Evolutionary conservation across 2,797 vertebrate species (phyloP).

Genomic region (Oophaga sylvatica): DNA sequence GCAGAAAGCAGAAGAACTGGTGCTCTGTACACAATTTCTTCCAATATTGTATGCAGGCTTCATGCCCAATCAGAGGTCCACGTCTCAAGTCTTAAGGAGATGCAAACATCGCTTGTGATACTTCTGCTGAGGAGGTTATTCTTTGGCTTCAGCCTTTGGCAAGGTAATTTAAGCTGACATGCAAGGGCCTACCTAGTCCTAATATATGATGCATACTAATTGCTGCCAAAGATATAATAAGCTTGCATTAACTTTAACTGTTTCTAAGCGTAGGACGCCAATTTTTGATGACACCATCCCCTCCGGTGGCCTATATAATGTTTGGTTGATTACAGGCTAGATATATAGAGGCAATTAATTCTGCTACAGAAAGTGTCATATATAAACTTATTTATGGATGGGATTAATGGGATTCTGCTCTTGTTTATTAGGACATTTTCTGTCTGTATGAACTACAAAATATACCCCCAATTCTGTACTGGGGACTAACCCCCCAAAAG

Average conservation of each 20-base stretch:
- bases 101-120: conserved; percentile 59
- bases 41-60: conserved; percentile 57
- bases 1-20: conserved; percentile 22
- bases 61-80: conserved; percentile 56
- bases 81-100: conserved; percentile 55
- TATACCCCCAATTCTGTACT: not conserved
- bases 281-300: not conserved
- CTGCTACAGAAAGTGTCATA: not conserved
- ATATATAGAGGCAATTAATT: not conserved
- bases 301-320: conserved; percentile 1
- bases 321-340: conserved; percentile 17
- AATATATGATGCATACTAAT: conserved; percentile 60
- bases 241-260: conserved; percentile 55
- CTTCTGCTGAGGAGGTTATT: conserved; percentile 60
- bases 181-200: conserved; percentile 56
- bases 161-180: conserved; percentile 58
- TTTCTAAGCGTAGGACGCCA: conserved; percentile 8
- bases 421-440: not conserved
- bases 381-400: conserved; percentile 6
- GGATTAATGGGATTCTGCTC: not conserved
- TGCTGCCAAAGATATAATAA: conserved; percentile 59
- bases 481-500: not conserved
- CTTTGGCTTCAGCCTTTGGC: conserved; percentile 59
- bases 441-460: not conserved
- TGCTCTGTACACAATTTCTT: conserved; percentile 41